Percentiles rank a stretch among this genome's conserved stretches.
phyloP scores from a whole-genome alignment of 2,888 invertebrate genomes.

The Microchrysa polita region DNA sequence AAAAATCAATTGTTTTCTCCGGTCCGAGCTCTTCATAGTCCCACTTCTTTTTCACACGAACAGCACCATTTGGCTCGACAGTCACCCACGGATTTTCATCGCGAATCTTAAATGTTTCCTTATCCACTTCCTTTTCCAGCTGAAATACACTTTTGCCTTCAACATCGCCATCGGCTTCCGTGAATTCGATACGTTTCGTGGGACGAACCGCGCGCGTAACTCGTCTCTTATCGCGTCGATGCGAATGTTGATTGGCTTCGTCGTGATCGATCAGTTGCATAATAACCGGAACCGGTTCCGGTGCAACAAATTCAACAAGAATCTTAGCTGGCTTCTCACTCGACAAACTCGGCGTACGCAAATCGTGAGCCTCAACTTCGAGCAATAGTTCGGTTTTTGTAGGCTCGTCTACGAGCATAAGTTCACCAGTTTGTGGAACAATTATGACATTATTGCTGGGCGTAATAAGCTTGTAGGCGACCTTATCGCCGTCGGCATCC shows the following conservation, averaged over 20 bases:
- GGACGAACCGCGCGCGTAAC: conserved; percentile 92
- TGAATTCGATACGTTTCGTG: conserved; percentile 92
- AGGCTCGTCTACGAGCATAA: conserved; percentile 84
- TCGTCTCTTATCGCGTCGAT: conserved; percentile 77
- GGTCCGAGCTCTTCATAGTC: conserved; percentile 94
- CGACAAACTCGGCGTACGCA: conserved; percentile 76
- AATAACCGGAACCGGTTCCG: conserved; percentile 69
- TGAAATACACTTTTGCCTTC: conserved; percentile 90
- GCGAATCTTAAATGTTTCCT: conserved; percentile 91
- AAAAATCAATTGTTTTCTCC: conserved; percentile 95
- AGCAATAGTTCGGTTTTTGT: conserved; percentile 74
- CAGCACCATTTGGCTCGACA: conserved; percentile 90
- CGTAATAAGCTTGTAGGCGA: conserved; percentile 85
- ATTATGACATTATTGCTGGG: conserved; percentile 87
- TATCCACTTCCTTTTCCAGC: conserved; percentile 89
- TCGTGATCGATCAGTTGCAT: conserved; percentile 69
- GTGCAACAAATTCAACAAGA: conserved; percentile 75
- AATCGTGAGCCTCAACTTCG: conserved; percentile 84
- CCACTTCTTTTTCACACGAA: conserved; percentile 95
- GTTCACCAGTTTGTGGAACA: conserved; percentile 91
- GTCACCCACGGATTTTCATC: conserved; percentile 95
- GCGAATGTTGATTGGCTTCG: conserved; percentile 64
- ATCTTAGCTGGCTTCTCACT: conserved; percentile 79
- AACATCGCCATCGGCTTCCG: conserved; percentile 88
- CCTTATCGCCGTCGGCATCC: conserved; percentile 90